These are phyloP conservation scores for Thamnaconus septentrionalis DNA, from an alignment of 2,113 vertebrate genomes.

Conservation along the genomic window DNA sequence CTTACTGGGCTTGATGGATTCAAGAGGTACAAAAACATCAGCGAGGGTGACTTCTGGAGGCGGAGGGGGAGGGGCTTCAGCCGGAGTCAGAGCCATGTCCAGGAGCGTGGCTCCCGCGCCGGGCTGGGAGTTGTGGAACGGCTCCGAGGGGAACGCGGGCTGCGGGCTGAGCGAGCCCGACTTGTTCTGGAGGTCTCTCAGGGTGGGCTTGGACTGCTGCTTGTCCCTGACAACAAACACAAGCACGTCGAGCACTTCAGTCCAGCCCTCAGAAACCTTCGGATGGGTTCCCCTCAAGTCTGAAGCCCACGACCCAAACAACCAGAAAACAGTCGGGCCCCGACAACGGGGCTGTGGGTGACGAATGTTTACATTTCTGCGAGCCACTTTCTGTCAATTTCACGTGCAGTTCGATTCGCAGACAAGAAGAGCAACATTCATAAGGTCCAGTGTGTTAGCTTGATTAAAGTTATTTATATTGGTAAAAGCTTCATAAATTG, in stretches of 20 bases:
- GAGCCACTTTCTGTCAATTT: no score
- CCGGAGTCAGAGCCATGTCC: conserved; percentile 47
- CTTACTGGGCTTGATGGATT: conserved; percentile 98
- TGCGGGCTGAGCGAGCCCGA: conserved; percentile 56
- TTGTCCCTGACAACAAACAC: conserved; percentile 83
- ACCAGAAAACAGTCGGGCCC: no score
- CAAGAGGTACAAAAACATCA: conserved; percentile 90
- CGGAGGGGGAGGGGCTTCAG: conserved; percentile 21
- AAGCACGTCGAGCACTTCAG: neutral
- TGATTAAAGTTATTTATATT: no score
- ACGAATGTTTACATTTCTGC: no score
- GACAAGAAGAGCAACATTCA: no score
- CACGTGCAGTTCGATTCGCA: no score
- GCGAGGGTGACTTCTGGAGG: conserved; percentile 80
- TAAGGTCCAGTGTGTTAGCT: no score
- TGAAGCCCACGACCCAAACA: neutral
- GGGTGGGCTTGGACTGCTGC: conserved; percentile 84
- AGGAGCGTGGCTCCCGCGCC: conserved; percentile 48
- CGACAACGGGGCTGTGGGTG: no score
- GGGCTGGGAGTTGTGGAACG: conserved; percentile 52
- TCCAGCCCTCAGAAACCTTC: neutral
- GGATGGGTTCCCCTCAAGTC: neutral
- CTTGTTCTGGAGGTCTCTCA: conserved; percentile 92
- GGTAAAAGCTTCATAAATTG: no score
- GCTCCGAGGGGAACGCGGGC: conserved; percentile 62